Percentiles rank a stretch among this genome's conserved stretches.
Evolutionary conservation across 2,888 invertebrate species (phyloP).

Genomic region (Sipha maydis): DNA sequence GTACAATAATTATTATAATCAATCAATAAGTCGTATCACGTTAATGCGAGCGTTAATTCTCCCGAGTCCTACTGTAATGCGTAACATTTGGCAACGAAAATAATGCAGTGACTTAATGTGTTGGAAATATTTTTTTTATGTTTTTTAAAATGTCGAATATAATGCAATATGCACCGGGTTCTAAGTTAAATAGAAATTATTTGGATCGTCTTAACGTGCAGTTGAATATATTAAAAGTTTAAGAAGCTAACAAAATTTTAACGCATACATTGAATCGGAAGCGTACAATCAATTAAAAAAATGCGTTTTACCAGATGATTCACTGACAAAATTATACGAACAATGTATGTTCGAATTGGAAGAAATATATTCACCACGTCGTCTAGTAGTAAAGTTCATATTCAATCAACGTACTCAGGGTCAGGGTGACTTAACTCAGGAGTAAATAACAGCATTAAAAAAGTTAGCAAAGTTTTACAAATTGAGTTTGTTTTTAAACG

Average conservation of each 20-base stretch:
- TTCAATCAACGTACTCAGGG: neutral
- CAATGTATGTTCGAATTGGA: neutral
- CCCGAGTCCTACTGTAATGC: too few relatives aligned
- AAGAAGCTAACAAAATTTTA: neutral
- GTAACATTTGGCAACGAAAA: too few relatives aligned
- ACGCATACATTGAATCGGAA: constrained; percentile 6
- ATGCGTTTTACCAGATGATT: constrained; percentile 1
- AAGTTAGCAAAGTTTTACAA: too few relatives aligned
- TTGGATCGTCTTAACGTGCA: neutral
- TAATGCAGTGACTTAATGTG: too few relatives aligned
- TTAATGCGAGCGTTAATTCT: too few relatives aligned
- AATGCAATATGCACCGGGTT: neutral
- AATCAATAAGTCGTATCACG: too few relatives aligned
- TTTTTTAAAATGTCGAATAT: neutral
- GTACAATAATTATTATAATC: too few relatives aligned
- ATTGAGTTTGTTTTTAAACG: too few relatives aligned
- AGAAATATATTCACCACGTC: constrained; percentile 12
- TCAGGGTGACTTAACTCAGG: neutral
- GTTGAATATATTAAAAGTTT: neutral
- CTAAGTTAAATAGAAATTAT: neutral
- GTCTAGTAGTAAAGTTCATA: constrained; percentile 4
- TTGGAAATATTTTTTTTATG: too few relatives aligned
- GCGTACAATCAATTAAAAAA: neutral
- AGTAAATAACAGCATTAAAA: neutral
- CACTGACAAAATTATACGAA: neutral